Conservation (phyloP, 2,888 invertebrate genomes). For the Sceliomorpha sp. region DNA sequence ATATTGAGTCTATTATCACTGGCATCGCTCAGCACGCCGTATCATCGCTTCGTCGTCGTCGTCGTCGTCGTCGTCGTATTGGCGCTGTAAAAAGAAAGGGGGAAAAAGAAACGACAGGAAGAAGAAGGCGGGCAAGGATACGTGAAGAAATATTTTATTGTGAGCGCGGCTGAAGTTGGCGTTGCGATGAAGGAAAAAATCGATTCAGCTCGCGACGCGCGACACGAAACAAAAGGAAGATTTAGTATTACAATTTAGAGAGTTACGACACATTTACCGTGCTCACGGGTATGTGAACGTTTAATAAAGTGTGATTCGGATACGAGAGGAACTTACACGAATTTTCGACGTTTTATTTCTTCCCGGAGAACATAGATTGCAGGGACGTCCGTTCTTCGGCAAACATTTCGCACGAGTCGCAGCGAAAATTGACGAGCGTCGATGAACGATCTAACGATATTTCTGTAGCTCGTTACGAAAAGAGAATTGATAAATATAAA, state of each 20-base stretch:
- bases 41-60: neutral
- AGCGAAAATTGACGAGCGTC: too few relatives aligned
- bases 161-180: constrained; percentile 5
- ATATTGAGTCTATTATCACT: constrained; percentile 40
- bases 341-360: too few relatives aligned
- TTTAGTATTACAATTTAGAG: constrained; percentile 21
- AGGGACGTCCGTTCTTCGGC: neutral
- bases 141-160: constrained; percentile 18
- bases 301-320: constrained; percentile 24
- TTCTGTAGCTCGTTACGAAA: too few relatives aligned
- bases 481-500: too few relatives aligned
- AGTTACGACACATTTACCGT: constrained; percentile 17
- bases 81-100: constrained; percentile 3
- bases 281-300: constrained; percentile 2
- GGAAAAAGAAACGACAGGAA: too few relatives aligned
- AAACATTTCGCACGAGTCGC: too few relatives aligned
- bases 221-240: constrained; percentile 21
- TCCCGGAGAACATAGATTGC: neutral
- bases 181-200: constrained; percentile 10
- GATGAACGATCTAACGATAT: too few relatives aligned
- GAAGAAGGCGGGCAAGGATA: neutral
- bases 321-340: neutral
- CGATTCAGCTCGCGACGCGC: constrained; percentile 8
- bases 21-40: constrained; percentile 11
- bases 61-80: neutral